Conservation (phyloP, 2,797 vertebrate genomes). For the Gymnothorax reevesii region DNA sequence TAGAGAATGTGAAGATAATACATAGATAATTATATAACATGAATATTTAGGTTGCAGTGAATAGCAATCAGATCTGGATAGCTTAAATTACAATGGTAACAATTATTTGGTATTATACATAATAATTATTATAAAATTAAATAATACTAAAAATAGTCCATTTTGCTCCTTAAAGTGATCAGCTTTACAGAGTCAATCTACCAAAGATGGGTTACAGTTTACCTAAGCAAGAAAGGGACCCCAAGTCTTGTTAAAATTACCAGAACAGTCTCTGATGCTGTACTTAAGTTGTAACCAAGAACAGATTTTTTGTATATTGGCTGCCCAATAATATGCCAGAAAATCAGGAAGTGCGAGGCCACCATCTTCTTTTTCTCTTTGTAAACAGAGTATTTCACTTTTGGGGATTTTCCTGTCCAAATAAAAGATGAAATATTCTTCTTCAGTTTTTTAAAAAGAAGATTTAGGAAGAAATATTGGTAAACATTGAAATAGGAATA, state of each 20-base stretch:
- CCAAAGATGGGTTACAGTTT: background rate
- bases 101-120: too few species aligned
- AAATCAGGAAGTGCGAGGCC: background rate
- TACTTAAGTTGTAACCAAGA: background rate
- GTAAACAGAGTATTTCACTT: background rate
- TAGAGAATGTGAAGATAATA: too few species aligned
- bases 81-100: too few species aligned
- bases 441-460: background rate
- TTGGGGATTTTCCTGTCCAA: background rate
- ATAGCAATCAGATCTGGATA: too few species aligned
- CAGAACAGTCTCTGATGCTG: background rate
- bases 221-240: background rate
- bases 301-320: background rate
- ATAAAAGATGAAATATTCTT: background rate
- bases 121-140: too few species aligned
- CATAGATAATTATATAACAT: too few species aligned
- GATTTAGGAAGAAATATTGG: background rate
- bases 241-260: background rate
- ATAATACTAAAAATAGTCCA: too few species aligned
- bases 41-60: too few species aligned
- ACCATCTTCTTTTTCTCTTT: background rate
- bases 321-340: background rate
- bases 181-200: background rate
- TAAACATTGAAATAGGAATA: background rate
- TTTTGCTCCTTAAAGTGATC: too few species aligned